A percentile compares a stretch with the other conserved stretches of the same genome.
phyloP scores from a whole-genome alignment of 2,888 invertebrate genomes.

The Pyrrhia umbra region DNA sequence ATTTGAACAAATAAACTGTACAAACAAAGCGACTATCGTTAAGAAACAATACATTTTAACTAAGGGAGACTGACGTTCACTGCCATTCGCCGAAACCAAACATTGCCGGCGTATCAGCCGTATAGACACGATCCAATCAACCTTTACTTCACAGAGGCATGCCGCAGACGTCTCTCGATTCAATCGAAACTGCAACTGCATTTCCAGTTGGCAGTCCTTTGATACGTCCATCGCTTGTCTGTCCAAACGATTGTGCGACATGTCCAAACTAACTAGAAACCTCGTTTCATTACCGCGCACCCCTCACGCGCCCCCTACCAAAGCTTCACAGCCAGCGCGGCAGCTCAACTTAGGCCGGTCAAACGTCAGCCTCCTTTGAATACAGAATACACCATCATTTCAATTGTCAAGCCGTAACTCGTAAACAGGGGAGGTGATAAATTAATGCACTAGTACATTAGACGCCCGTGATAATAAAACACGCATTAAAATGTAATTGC shows the following conservation, averaged over 20 bases:
- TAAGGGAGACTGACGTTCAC: constrained; percentile 58
- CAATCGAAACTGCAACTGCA: constrained; percentile 89
- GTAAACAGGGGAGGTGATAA: constrained; percentile 88
- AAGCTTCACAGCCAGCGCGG: constrained; percentile 63
- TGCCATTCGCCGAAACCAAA: constrained; percentile 73
- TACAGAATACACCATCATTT: constrained; percentile 84
- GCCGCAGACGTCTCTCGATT: constrained; percentile 88
- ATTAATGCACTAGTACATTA: constrained; percentile 89
- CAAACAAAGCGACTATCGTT: constrained; percentile 55
- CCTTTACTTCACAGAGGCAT: constrained; percentile 82
- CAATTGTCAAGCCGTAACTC: constrained; percentile 87
- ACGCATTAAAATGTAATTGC: constrained; percentile 89
- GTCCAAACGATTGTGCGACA: constrained; percentile 85
- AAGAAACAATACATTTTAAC: constrained; percentile 64
- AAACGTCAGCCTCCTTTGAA: constrained; percentile 77
- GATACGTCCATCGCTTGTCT: constrained; percentile 90
- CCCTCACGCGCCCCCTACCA: constrained; percentile 46
- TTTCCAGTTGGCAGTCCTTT: constrained; percentile 87
- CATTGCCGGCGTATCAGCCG: constrained; percentile 79
- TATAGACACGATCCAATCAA: constrained; percentile 87
- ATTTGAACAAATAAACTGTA: constrained; percentile 55
- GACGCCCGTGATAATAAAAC: constrained; percentile 88
- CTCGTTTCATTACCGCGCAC: constrained; percentile 63
- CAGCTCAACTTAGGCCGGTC: constrained; percentile 71
- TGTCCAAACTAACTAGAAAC: constrained; percentile 75